phyloP scores from a whole-genome alignment of 2,113 vertebrate species.

The Albula glossodonta region DNA sequence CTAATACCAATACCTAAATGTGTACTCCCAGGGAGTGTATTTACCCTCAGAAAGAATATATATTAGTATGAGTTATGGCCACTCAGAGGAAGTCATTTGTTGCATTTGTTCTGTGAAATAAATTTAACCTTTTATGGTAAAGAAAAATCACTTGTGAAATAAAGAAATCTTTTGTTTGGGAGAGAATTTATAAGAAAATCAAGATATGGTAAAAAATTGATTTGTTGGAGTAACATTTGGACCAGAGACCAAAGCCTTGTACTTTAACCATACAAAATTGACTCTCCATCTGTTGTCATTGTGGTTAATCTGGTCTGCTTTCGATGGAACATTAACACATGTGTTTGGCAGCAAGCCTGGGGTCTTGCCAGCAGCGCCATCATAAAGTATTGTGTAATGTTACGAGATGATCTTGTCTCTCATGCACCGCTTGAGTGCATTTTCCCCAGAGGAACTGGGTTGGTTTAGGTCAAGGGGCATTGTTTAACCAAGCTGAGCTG shows the following conservation, averaged over 20 bases:
- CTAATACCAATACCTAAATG: too few species aligned
- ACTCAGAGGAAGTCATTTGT: too few species aligned
- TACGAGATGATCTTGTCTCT: not conserved
- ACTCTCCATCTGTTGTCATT: not conserved
- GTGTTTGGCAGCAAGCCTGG: not conserved
- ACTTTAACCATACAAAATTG: not conserved
- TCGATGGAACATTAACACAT: not conserved
- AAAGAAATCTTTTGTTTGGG: too few species aligned
- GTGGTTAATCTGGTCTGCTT: not conserved
- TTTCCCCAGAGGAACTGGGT: slow-evolving; percentile 18
- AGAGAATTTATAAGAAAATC: not conserved
- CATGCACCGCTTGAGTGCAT: not conserved
- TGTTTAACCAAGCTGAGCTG: not conserved
- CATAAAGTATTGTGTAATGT: not conserved
- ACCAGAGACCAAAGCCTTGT: slow-evolving; percentile 11
- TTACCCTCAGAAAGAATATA: too few species aligned
- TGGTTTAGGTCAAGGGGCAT: slow-evolving; percentile 22
- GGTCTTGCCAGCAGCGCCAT: not conserved
- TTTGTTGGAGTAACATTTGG: not conserved
- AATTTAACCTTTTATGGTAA: too few species aligned
- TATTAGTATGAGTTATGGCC: too few species aligned
- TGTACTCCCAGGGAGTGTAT: too few species aligned
- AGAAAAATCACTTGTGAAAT: too few species aligned
- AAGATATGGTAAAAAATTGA: not conserved
- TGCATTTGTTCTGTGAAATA: too few species aligned